phyloP scores from a whole-genome alignment of 2,797 vertebrate genomes.

The Lacerta bilineata region DNA sequence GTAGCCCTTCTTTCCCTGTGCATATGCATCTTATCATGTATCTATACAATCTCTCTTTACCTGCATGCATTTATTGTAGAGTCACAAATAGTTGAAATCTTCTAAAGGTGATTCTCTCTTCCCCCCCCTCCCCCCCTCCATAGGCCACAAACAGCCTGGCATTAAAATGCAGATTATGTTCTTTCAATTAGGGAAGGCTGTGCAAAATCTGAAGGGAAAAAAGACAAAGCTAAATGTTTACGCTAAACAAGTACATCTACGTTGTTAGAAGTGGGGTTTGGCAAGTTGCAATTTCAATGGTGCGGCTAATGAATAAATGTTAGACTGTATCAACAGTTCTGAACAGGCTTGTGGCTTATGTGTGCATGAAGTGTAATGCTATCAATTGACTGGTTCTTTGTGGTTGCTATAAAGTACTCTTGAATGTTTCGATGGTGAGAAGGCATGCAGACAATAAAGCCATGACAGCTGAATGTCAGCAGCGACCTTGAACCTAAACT shows the following conservation, averaged over 20 bases:
- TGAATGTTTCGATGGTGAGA: constrained; percentile 77
- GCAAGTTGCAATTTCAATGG: constrained; percentile 70
- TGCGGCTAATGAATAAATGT: constrained; percentile 75
- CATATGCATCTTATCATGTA: constrained; percentile 46
- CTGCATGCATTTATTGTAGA: constrained; percentile 68
- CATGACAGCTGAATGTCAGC: constrained; percentile 87
- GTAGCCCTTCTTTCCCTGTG: constrained; percentile 71
- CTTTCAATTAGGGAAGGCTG: constrained; percentile 72
- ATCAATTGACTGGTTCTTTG: constrained; percentile 85
- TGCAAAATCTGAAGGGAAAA: constrained; percentile 73
- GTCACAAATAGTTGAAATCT: constrained; percentile 64
- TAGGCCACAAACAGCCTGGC: constrained; percentile 63
- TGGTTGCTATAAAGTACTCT: constrained; percentile 76
- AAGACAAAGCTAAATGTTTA: constrained; percentile 76
- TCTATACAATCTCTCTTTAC: constrained; percentile 58
- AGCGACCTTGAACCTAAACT: constrained; percentile 88
- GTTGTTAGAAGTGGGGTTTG: constrained; percentile 65
- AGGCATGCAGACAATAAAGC: constrained; percentile 84
- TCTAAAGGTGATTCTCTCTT: constrained; percentile 66
- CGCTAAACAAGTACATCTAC: constrained; percentile 71
- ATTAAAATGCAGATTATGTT: constrained; percentile 79
- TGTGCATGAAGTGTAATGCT: constrained; percentile 79
- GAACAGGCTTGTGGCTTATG: constrained; percentile 70
- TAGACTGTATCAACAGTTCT: constrained; percentile 76
- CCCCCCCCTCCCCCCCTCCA: constrained; percentile 45